A percentile compares a stretch with the other conserved stretches of the same genome.
Conservation (phyloP, 1,140 invertebrate genomes). For the Bilobella aurantiaca region DNA sequence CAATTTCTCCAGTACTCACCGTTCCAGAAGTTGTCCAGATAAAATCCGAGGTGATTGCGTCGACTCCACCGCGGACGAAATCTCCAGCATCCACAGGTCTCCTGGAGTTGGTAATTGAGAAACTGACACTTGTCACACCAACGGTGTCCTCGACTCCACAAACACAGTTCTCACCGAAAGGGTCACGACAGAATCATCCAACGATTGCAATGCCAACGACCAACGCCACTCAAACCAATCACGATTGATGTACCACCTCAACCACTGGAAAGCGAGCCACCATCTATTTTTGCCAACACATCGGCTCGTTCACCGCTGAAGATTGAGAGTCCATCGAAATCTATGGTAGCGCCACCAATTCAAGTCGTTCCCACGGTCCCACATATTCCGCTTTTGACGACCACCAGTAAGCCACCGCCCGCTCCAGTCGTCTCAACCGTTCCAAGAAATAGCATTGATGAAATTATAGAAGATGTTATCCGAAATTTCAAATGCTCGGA, state of each 20-base stretch:
- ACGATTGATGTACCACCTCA: constrained; percentile 50
- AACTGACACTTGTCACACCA: constrained; percentile 10
- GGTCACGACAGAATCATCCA: too few relatives aligned
- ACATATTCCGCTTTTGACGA: constrained; percentile 48
- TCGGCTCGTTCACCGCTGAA: background rate
- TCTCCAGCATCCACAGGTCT: background rate
- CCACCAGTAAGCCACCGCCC: constrained; percentile 47
- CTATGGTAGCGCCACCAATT: background rate
- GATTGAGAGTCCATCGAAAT: background rate
- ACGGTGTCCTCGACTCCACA: constrained; percentile 34
- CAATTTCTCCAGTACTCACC: constrained; percentile 10
- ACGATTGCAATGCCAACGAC: constrained; percentile 23
- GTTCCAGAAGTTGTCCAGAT: constrained; percentile 12
- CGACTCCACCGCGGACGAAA: constrained; percentile 8
- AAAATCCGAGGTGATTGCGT: background rate
- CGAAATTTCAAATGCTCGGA: constrained; percentile 42
- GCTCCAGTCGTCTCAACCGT: constrained; percentile 46
- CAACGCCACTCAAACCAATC: constrained; percentile 5
- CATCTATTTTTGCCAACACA: background rate
- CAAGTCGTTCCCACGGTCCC: background rate
- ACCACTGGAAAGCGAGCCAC: background rate
- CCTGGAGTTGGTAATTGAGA: background rate
- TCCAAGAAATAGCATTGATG: constrained; percentile 60
- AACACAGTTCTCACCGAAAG: constrained; percentile 33
- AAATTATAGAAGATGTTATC: constrained; percentile 74